Conservation (phyloP, 2,113 vertebrate genomes). For the Salvelinus alpinus region DNA sequence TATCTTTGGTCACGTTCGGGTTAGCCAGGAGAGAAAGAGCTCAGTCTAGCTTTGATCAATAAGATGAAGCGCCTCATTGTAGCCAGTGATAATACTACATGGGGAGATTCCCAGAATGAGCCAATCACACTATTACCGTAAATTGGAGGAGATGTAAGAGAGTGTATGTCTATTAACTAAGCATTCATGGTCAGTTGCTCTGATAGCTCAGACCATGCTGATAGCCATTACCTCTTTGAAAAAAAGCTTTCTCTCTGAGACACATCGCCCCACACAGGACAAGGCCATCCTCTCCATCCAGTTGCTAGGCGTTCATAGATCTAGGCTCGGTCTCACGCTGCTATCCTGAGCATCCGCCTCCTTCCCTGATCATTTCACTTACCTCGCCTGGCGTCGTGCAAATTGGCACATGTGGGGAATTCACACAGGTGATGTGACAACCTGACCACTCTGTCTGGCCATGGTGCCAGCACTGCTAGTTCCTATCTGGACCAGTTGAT, state of each 20-base stretch:
- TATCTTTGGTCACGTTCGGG: constrained; percentile 40
- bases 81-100: not conserved
- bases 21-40: constrained; percentile 41
- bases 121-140: not conserved
- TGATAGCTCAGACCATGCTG: not conserved
- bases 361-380: constrained; percentile 12
- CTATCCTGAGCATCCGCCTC: constrained; percentile 4
- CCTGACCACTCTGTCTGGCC: not conserved
- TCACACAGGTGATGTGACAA: not conserved
- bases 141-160: not conserved
- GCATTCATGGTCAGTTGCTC: not conserved
- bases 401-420: constrained; percentile 9
- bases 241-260: not conserved
- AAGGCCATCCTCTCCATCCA: not conserved
- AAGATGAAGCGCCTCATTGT: constrained; percentile 6
- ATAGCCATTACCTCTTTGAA: not conserved
- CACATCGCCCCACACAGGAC: not conserved
- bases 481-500: not conserved
- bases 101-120: constrained; percentile 3
- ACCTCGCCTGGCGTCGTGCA: constrained; percentile 4
- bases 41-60: constrained; percentile 15
- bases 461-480: not conserved
- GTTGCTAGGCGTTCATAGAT: constrained; percentile 25
- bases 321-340: not conserved
- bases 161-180: not conserved